These are phyloP conservation scores for Leistus spinibarbis DNA, from an alignment of 2,888 invertebrate genomes.

Conservation along the genomic window DNA sequence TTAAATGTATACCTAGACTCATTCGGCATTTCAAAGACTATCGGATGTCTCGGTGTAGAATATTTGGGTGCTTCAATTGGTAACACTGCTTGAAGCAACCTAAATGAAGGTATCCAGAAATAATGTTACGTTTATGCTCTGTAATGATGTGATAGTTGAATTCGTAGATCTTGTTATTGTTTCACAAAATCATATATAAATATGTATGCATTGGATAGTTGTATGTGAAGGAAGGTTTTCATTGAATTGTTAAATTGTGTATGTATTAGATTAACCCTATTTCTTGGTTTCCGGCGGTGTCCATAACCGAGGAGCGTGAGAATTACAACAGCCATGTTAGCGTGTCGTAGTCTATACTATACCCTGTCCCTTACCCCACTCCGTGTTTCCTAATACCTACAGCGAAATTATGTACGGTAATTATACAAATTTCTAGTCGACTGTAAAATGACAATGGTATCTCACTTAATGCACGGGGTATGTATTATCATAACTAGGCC, in stretches of 20 bases:
- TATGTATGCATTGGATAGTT: neutral
- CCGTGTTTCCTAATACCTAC: neutral
- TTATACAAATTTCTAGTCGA: neutral
- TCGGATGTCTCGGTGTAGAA: no score
- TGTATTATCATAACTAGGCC: neutral
- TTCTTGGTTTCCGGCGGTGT: neutral
- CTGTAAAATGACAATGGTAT: neutral
- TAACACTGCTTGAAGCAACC: no score
- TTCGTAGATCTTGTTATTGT: neutral
- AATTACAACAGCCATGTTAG: neutral
- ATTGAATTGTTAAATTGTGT: neutral
- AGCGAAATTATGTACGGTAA: neutral
- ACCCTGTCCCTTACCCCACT: neutral
- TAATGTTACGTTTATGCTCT: no score
- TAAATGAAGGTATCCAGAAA: no score
- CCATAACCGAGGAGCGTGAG: neutral
- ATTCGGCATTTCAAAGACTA: no score
- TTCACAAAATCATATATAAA: neutral
- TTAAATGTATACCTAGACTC: no score
- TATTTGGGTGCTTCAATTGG: no score
- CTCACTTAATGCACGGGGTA: neutral
- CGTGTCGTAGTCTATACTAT: neutral
- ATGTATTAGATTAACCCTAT: neutral
- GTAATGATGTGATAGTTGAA: neutral
- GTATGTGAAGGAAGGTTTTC: neutral